These are phyloP conservation scores for Promerops cafer DNA, from an alignment of 2,113 vertebrate species.

Conservation along the genomic window DNA sequence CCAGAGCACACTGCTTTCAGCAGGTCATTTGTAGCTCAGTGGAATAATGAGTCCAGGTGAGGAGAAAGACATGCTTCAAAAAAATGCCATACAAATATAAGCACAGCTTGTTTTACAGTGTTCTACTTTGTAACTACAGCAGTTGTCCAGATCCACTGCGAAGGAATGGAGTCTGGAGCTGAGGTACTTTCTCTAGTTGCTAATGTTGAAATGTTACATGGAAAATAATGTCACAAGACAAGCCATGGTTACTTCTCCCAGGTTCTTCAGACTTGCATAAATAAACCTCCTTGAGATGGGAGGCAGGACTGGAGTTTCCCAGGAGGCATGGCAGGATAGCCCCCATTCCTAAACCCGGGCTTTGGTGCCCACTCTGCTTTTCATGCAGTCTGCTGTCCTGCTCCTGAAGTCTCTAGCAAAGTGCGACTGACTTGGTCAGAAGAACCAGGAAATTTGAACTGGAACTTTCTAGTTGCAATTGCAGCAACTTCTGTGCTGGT, in stretches of 20 bases:
- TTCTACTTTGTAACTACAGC: not conserved
- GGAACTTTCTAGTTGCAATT: not conserved
- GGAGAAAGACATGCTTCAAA: not conserved
- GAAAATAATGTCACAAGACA: not conserved
- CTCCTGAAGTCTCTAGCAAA: not conserved
- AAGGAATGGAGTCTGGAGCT: not conserved
- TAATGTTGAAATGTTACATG: not conserved
- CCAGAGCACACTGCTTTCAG: not conserved
- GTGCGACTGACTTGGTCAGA: not conserved
- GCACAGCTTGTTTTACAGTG: not conserved
- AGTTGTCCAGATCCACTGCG: not conserved
- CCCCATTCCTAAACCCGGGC: fast-evolving
- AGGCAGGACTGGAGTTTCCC: not conserved
- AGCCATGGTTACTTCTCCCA: not conserved
- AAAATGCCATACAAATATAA: not conserved
- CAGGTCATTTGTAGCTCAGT: not conserved
- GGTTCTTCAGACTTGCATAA: not conserved
- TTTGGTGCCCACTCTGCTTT: not conserved
- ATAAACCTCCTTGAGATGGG: not conserved
- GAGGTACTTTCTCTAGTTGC: not conserved
- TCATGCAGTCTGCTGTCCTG: not conserved
- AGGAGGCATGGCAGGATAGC: not conserved
- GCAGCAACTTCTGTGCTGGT: not conserved
- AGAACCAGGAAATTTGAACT: not conserved
- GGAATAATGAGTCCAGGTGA: not conserved